Base-by-base conservation (phyloP, 2,888 invertebrate genomes). In the Cheiracanthium punctorium region DNA sequence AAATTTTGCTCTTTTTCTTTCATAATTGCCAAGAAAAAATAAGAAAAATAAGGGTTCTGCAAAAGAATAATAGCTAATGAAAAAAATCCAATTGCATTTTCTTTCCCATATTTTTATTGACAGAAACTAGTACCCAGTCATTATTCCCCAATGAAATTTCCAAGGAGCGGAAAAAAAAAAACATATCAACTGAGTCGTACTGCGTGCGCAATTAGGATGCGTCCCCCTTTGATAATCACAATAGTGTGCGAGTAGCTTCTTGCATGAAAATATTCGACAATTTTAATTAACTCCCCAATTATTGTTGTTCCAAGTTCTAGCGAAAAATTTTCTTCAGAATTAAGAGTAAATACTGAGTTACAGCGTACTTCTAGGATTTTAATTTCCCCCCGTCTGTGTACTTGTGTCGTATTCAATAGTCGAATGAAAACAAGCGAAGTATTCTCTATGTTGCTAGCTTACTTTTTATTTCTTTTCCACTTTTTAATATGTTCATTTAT, bases 271-370 rank as follows among this genome's bases (percentile, higher is more conserved):
- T 76, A 81, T 87, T 87, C 81, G 87, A 81, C 81, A 80, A 76
- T 87, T 87, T 87, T 87, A 87, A 87, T 87, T 87, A 87, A 87
- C 87, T 87, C 75, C 87, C 87, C 87, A 87, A 87, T 87, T 87
- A 87, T 80, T 74, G 87, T 81, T 86, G 73, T 85, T 80, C 80
- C 75, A 86, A 86, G 75, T 77, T 86, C 76, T 52, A 69, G 72
- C 43, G 85, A 74, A 67, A 58, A 85, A 80, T 86, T 86, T 86
- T 86, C 86, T 86, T 76, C 58, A 52, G 84, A 85, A 85, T 85
- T 85, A 79, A 85, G 84, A 85, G 84, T 41, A 85, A 85, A 85
- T 85, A 85, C 79, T 72, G 76, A 37, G 77, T 52, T 67, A 67
- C 67, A 58, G 71, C 43, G 71, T 82, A 70, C 84, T 79, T 84